Evolutionary conservation across 2,888 invertebrate genomes (phyloP).

Genomic region (Meiosimyza platycephala): DNA sequence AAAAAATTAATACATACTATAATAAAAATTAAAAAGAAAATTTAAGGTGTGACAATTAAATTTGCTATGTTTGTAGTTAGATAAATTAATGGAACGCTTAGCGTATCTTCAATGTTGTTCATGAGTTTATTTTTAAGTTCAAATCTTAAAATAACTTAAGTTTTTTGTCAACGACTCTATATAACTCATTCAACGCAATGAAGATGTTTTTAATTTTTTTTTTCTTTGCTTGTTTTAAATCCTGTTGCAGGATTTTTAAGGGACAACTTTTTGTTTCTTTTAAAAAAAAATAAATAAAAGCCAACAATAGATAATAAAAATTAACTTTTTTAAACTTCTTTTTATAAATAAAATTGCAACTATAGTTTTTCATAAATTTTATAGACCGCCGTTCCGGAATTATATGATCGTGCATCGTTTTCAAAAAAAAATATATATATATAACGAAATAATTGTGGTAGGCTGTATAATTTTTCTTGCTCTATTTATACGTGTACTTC

Average conservation of each 20-base stretch:
- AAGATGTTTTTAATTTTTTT: background rate
- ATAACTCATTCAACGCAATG: no score
- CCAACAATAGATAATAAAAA: slow-evolving; percentile 16
- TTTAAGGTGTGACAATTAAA: no score
- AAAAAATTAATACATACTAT: no score
- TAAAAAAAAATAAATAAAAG: slow-evolving; percentile 46
- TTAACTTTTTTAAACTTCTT: slow-evolving; percentile 10
- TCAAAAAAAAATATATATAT: no score
- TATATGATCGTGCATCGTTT: no score
- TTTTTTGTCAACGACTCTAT: no score
- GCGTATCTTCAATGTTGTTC: background rate
- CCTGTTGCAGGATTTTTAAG: slow-evolving; percentile 58
- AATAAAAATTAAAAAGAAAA: no score
- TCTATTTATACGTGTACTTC: no score
- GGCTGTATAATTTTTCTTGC: no score
- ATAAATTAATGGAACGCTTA: background rate
- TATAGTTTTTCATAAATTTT: slow-evolving; percentile 47
- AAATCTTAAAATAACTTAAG: no score
- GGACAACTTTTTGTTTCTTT: slow-evolving; percentile 43
- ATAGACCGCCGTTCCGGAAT: background rate
- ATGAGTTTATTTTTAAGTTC: background rate
- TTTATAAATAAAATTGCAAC: slow-evolving; percentile 30
- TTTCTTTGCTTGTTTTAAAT: slow-evolving; percentile 53
- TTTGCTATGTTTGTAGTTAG: no score
- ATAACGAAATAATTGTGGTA: no score